These are phyloP conservation scores for Tetrax tetrax DNA, from an alignment of 2,113 vertebrate genomes.

Conservation along the genomic window DNA sequence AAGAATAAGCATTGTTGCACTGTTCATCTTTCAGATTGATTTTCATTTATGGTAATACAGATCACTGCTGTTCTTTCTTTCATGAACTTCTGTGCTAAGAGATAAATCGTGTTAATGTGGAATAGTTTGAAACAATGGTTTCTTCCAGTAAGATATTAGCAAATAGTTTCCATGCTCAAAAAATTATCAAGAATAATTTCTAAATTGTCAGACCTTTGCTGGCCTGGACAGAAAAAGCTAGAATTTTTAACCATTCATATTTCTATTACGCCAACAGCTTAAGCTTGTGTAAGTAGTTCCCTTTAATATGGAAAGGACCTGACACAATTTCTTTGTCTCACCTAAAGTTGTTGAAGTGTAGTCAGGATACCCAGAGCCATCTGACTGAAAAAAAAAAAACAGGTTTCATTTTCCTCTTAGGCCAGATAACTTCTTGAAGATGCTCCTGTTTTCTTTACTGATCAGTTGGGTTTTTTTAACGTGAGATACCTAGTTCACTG, in stretches of 20 bases:
- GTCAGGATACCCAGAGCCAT: not conserved
- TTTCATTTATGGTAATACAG: slow-evolving; percentile 1
- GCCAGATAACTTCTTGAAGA: not conserved
- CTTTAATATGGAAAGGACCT: not conserved
- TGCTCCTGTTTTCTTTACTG: not conserved
- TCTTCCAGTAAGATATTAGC: not conserved
- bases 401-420: not conserved
- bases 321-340: not conserved
- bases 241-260: not conserved
- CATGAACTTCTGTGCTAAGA: not conserved
- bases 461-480: not conserved
- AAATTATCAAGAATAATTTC: not conserved
- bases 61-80: not conserved
- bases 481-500: not conserved
- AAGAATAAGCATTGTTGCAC: slow-evolving; percentile 23
- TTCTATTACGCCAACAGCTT: not conserved
- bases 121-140: not conserved
- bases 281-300: not conserved
- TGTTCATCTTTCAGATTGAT: slow-evolving; percentile 9
- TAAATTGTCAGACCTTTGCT: not conserved
- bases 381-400: not conserved
- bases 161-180: not conserved
- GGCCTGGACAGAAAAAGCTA: not conserved
- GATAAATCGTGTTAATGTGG: not conserved
- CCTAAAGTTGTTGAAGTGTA: not conserved